Evolutionary conservation across 2,888 invertebrate genomes (phyloP), one percentile per base, ranked within the genome.

Genomic region (Biston stratarius): DNA sequence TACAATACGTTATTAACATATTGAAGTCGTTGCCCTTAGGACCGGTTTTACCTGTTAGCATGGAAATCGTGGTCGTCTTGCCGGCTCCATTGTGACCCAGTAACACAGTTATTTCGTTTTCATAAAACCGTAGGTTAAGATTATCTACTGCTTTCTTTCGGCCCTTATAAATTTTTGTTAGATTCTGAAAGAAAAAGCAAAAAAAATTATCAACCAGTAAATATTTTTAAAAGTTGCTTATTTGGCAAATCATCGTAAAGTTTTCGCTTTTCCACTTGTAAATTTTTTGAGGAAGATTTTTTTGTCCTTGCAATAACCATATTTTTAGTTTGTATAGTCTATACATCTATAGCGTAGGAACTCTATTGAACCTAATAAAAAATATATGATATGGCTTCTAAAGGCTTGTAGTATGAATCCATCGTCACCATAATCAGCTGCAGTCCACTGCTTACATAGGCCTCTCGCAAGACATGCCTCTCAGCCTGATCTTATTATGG

Each of bases 21-120:
- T 11, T 15, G 33, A 52, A 33, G 61, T 61, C 52, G 52, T 40
- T 61, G 53, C 45, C 15, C 53, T 47, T 24, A 8, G 14, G 47
- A 72, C 71, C 44, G 61, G 72, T 72, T 68, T 79, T 83, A 95
- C 96, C 98, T 67, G 98, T 98, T 62, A 99, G 89, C 96, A 99
- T 98, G 0, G 97, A 97, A 95, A 99, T 98, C 0, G 98, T 98
- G 0, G 99, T 98, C 0, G 98, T 98, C 94, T 99, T 99, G 11
- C 98, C 98, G 47, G 98, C 98, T 8, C 99, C 98, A 82, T 98
- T 98, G 81, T 94, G 94, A 51, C 94, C 94, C 61, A 94, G 77
- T 76, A 94, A 83, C 69, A 97, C 97, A 1, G 98, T 98, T 73
- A 98, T 98, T 91, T 99, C 98, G 73, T 97, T 96, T 85, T 97